Base-by-base conservation (phyloP, 1,140 invertebrate species). In the Latrodectus geometricus region DNA sequence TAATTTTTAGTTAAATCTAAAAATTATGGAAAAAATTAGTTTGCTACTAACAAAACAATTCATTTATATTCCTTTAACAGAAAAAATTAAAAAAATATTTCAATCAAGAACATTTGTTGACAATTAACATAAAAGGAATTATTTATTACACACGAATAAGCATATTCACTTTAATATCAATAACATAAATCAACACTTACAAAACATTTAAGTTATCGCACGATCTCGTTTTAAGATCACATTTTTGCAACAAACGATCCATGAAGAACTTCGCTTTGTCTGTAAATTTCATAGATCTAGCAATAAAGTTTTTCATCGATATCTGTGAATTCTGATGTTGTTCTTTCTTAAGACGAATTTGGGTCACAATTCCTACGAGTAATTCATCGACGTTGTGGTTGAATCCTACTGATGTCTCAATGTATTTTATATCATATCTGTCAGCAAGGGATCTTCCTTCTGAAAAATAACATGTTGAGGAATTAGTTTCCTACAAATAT, bases 371-470 rank as follows among this genome's bases (percentile, higher is more conserved):
- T 0, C 95, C 95, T 4, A 96, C 95, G 7, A 96, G 91, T 0
- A 96, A 91, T 89, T 96, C 95, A 89, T 96, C 95, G 1, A 97
- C 94, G 88, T 96, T 95, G 88, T 96, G 95, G 84, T 95, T 95
- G 21, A 96, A 91, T 0, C 95, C 94, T 7, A 95, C 95, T 0
- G 95, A 96, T 0, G 95, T 95, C 90, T 96, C 96, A 88, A 96
- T 95, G 89, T 95, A 96, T 89, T 96, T 96, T 89, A 95, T 95
- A 50, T 94, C 87, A n/a, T 78, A 88, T 8, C 50, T 93, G 88
- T 94, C 94, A 21, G 93, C 93, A 87, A 93, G 93, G 21, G 95
- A 95, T 87, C 93, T 92, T 7, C 95, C 95, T 88, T 94, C 95
- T 95, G 89, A 61, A 90, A 87, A 76, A 78, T 8, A 52, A 70